phyloP scores from a whole-genome alignment of 2,888 invertebrate species.

The Eupithecia pulchellata region DNA sequence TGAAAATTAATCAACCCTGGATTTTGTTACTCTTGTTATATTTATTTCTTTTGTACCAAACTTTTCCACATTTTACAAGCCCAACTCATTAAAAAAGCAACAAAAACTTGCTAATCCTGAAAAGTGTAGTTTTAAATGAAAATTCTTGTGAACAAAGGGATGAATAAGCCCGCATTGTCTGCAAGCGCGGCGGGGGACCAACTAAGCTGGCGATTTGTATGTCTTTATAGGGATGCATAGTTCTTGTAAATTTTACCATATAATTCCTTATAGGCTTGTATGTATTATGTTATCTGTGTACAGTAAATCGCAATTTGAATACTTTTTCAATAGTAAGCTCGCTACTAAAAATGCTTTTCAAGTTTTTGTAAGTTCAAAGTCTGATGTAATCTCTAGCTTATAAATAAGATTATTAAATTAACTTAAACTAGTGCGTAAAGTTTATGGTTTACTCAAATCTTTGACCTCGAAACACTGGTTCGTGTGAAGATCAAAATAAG shows the following conservation, averaged over 20 bases:
- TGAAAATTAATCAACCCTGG: neutral
- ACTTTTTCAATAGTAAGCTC: no score
- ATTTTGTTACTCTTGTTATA: neutral
- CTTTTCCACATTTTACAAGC: neutral
- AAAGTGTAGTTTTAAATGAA: slow-evolving; percentile 26
- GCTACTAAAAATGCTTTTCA: no score
- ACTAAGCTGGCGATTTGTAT: slow-evolving; percentile 15
- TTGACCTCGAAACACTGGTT: no score
- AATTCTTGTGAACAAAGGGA: slow-evolving; percentile 22
- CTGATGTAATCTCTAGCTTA: no score
- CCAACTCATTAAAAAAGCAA: neutral
- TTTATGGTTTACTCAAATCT: no score
- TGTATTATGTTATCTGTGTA: no score
- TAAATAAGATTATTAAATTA: no score
- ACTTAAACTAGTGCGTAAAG: no score
- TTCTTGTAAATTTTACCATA: neutral
- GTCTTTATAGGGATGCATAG: slow-evolving; percentile 8
- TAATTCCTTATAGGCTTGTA: neutral
- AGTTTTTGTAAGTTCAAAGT: no score
- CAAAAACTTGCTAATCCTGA: slow-evolving; percentile 5
- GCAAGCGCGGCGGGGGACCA: slow-evolving; percentile 21
- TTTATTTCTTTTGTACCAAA: neutral
- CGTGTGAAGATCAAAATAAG: no score
- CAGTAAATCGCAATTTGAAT: neutral
- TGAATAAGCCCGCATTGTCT: slow-evolving; percentile 16